Evolutionary conservation across 2,888 invertebrate genomes (phyloP).

Genomic region (Adineta ricciae): DNA sequence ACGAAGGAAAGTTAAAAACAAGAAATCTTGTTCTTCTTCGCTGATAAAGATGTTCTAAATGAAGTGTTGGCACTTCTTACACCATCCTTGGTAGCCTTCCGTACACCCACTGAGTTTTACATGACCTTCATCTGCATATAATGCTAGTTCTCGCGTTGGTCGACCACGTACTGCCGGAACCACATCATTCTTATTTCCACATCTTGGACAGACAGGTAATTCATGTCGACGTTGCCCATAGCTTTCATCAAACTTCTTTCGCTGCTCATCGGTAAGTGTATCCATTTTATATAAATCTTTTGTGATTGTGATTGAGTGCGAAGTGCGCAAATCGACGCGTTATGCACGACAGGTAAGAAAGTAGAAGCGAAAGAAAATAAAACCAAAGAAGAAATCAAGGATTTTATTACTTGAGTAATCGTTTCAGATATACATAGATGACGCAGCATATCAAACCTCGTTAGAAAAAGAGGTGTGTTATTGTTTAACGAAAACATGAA

Average conservation of each 20-base stretch:
- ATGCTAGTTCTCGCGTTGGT: neutral
- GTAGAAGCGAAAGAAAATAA: neutral
- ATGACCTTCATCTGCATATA: neutral
- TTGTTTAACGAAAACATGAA: neutral
- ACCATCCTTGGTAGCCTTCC: neutral
- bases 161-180: neutral
- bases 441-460: neutral
- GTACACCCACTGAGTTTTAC: neutral
- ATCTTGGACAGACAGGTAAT: neutral
- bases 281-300: neutral
- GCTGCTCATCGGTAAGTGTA: neutral
- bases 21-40: neutral
- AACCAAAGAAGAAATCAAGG: neutral
- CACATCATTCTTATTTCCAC: neutral
- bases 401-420: neutral
- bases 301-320: neutral
- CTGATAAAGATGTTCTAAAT: neutral
- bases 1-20: neutral
- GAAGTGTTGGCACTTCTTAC: neutral
- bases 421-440: neutral
- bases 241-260: neutral
- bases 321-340: neutral
- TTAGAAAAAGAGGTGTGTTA: neutral
- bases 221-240: neutral
- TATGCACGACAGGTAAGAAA: neutral